Percentiles rank a stretch among this genome's conserved stretches.
Conservation (phyloP, 2,113 vertebrate genomes). For the Martes martes region DNA sequence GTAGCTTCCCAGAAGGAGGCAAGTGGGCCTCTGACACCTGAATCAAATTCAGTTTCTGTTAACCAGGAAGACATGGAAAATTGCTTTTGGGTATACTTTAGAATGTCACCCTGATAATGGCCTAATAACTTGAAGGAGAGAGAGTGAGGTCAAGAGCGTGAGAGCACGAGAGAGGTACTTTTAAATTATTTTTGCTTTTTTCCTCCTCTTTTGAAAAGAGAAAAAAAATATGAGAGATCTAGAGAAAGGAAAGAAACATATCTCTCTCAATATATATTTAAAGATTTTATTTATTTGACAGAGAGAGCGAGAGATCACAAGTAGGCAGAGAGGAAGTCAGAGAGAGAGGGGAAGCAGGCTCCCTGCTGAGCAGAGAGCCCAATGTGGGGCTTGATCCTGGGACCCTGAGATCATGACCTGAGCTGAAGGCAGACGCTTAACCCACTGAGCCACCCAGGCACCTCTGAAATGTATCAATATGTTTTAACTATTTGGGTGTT, state of each 20-base stretch:
- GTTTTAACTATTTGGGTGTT: neutral
- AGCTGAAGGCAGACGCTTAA: no score
- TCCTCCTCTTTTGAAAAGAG: neutral
- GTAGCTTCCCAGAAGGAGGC: neutral
- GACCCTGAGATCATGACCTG: no score
- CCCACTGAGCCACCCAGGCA: no score
- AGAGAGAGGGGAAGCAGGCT: no score
- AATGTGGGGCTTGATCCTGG: no score
- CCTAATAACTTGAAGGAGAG: neutral
- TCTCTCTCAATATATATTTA: no score
- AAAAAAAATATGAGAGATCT: neutral
- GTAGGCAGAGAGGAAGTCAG: no score
- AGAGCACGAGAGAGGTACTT: neutral
- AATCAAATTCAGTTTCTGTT: constrained; percentile 26
- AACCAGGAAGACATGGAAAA: neutral
- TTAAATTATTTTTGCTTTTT: neutral
- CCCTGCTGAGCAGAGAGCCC: no score
- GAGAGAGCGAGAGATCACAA: no score
- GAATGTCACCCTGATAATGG: neutral
- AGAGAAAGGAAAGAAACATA: neutral
- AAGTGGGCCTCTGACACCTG: neutral
- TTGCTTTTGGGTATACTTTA: constrained; percentile 8
- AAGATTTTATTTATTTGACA: no score
- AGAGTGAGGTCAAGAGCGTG: neutral
- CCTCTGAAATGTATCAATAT: neutral